Evolutionary conservation across 1,140 invertebrate species (phyloP).

Genomic region (Cotesia vestalis): DNA sequence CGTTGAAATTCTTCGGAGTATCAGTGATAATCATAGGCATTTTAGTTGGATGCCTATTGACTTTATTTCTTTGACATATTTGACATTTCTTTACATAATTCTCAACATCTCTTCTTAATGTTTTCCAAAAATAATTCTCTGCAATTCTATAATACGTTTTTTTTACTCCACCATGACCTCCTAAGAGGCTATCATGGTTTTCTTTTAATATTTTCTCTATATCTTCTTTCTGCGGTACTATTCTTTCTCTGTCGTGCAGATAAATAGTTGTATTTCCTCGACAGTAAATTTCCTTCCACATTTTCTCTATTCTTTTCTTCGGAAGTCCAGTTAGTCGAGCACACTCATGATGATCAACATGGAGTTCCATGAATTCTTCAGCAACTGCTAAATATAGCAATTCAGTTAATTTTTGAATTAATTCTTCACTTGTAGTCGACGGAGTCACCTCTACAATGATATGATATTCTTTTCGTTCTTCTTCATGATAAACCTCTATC

Average conservation of each 20-base stretch:
- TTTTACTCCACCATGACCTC: constrained; percentile 31
- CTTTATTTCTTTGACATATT: constrained; percentile 36
- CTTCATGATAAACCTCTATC: constrained; percentile 17
- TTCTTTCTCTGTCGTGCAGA: constrained; percentile 19
- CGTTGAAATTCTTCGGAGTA: constrained; percentile 27
- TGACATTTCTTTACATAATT: constrained; percentile 22
- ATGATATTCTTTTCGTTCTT: constrained; percentile 5
- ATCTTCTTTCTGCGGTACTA: constrained; percentile 8
- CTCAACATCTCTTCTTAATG: constrained; percentile 17
- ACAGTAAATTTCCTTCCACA: constrained; percentile 18
- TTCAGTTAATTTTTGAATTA: too few relatives aligned
- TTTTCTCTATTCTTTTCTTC: constrained; percentile 12
- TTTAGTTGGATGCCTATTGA: constrained; percentile 18
- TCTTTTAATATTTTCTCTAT: constrained; percentile 29
- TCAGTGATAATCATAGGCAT: constrained; percentile 38
- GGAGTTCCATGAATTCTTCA: constrained; percentile 30
- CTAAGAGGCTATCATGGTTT: constrained; percentile 27
- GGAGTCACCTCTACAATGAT: too few relatives aligned
- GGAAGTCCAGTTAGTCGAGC: constrained; percentile 7
- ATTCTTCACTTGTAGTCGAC: too few relatives aligned
- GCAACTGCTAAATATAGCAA: constrained; percentile 1
- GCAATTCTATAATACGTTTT: constrained; percentile 29
- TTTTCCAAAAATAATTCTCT: constrained; percentile 34
- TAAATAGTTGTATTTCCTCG: neutral
- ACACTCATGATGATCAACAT: constrained; percentile 22